Base-by-base conservation (phyloP, 2,888 invertebrate species). In the Eupithecia abbreviata region DNA sequence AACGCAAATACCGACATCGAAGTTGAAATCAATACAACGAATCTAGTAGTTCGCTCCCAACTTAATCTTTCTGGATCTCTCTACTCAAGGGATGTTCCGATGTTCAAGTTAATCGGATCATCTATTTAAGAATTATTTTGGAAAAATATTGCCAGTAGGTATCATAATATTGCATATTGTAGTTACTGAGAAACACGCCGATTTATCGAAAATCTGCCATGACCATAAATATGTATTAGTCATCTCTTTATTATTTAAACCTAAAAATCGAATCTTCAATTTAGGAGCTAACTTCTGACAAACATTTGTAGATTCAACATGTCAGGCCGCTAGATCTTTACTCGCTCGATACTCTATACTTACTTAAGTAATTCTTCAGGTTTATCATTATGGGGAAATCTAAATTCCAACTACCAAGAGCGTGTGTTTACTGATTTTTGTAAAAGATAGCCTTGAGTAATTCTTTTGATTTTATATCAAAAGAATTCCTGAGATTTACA, bases 361-460 rank as follows among this genome's bases (percentile, higher is more conserved):
- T n/a, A 15, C 51, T 51, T 43, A 18, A 0, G 15, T 45, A 18
- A 47, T 72, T 72, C 76, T 76, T 71, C 66, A n/a, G 41, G 15
- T 45, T 70, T 76, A 76, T 76, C 76, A 42, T 30, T 13, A 45
- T 30, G 69, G 70, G 76, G 74, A 71, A 76, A 78, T 78, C 78
- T 74, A 66, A 72, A 78, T 72, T 58, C 66, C 69, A 69, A 45
- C 43, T 43, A 45, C 67, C 42, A 66, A 43, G 18, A 49, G 47
- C 45, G 30, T 49, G n/a, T 18, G 18, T 30, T 49, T 47, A 30
- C 69, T 9, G 69, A 49, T 47, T 47, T 13, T 49, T 47, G 12
- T 49, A 18, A 49, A 45, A 69, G 18, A 47, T 47, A 69, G 4
- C 18, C 2, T 69, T 7, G 0, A 15, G 42, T 10, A 42, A 30